Percentiles rank a stretch among this genome's conserved stretches.
These are phyloP conservation scores for Schrankia costaestrigalis DNA, from an alignment of 2,888 invertebrate species.

Conservation along the genomic window DNA sequence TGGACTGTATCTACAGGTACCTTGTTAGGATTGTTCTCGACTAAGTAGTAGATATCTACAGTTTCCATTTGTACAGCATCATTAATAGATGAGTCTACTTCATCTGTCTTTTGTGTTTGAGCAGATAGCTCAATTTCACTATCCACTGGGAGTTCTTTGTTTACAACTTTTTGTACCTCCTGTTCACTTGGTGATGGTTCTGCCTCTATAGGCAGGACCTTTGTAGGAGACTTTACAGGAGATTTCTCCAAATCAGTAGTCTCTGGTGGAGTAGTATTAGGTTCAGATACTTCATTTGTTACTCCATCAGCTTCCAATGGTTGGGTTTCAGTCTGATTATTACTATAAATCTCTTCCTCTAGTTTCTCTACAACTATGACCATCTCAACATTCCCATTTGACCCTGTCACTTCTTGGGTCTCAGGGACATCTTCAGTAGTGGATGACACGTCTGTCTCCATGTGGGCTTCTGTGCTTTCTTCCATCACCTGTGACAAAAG, in stretches of 20 bases:
- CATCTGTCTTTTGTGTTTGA: conserved; percentile 24
- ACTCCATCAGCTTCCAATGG: too few relatives aligned
- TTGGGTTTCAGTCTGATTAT: conserved; percentile 23
- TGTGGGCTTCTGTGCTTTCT: conserved; percentile 59
- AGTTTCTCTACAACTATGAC: conserved; percentile 61
- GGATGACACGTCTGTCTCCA: conserved; percentile 70
- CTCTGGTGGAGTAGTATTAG: conserved; percentile 3
- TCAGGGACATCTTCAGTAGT: conserved; percentile 60
- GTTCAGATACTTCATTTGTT: conserved; percentile 3
- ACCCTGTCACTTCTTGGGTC: conserved; percentile 50
- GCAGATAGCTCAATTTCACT: conserved; percentile 13
- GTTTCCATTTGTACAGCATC: conserved; percentile 18
- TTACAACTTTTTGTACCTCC: conserved; percentile 24
- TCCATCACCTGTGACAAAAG: conserved; percentile 65
- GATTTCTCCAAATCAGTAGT: conserved; percentile 8
- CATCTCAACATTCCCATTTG: conserved; percentile 58
- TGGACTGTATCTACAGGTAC: not conserved
- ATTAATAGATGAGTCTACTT: conserved; percentile 40
- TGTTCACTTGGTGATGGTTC: conserved; percentile 16
- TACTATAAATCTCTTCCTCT: conserved; percentile 41
- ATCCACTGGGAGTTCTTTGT: conserved; percentile 3
- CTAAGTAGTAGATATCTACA: conserved; percentile 4
- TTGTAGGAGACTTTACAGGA: too few relatives aligned
- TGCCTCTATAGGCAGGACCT: too few relatives aligned
- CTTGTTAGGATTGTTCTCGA: conserved; percentile 1